Base-by-base conservation (phyloP, 2,113 vertebrate species). In the Cyprinus carpio region DNA sequence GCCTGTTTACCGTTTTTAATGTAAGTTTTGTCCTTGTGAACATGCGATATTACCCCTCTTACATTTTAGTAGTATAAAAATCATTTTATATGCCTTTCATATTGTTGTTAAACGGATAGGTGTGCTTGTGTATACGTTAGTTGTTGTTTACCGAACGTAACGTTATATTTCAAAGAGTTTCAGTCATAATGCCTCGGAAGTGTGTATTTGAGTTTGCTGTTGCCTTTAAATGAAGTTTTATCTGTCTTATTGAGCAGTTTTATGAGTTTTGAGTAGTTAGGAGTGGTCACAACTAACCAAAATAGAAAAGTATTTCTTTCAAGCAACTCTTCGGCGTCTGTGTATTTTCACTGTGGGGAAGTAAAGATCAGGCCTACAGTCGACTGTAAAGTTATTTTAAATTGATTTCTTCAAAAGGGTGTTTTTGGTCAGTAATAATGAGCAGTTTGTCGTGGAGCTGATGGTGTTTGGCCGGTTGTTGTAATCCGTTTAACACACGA, bases 401-500 rank as follows among this genome's bases (percentile, higher is more conserved):
- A 13, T 8, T 6, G 40, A 11, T 43, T 46, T 49, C 7, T 49
- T 4, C 3, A 49, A 49, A 46, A 49, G 0, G 3, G 23, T 37
- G 0, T 74, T 23, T 25, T 12, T 74, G 23, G 6, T 10, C 2
- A 3, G 7, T n/a, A 58, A 58, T n/a, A 58, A 58, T 34, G 16
- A 67, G 29, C 7, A 37, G 29, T n/a, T 62, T 69, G 9, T 34
- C 65, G 9, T 10, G 16, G 34, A 20, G 65, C 20, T 34, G 29
- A 18, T 7, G 43, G 43, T 46, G 64, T 16, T 16, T 75, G 37
- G 15, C 25, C 15, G 46, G 74, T 54, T 49, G n/a, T 0, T 0
- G 37, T 76, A 76, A 76, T 76, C 74, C 74, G n/a, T 75, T 75
- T 76, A 54, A 29, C 71, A 7, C 74, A 54, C 25, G 25, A 51